Evolutionary conservation across 2,888 invertebrate species (phyloP), one percentile per base, ranked within the genome.

Genomic region (Macrostomum cliftonense): DNA sequence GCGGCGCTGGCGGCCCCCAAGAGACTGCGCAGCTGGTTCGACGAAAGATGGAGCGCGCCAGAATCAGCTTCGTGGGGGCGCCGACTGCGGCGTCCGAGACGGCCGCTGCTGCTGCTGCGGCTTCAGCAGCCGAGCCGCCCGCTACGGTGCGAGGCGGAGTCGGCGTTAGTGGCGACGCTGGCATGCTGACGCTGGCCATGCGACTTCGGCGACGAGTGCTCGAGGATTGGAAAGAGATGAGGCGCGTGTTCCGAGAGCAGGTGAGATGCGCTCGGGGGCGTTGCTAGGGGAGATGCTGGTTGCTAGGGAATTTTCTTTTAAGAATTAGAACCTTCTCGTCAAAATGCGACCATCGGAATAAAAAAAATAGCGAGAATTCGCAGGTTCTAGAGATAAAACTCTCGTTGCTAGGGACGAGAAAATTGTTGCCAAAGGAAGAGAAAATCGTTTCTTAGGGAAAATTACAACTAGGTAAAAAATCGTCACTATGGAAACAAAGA

Each of bases 181-280:
- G 28, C 4, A 19, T 51, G 19, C 40, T 51, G 16, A 39, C 38
- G 14, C 42, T 43, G n/a, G 57, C 61, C 56, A 46, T 57, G 21
- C 50, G 66, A 36, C 47, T 63, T 2, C 57, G 57, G 13, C 57
- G 58, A 2, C 59, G 59, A 49, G 62, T 67, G 12, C 37, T 55
- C 4, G 48, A 56, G 13, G 57, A 63, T 56, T 67, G 65, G 66
- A 67, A 67, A 52, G 63, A 64, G 44, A 66, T 67, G 64, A 49
- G 64, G 39, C 50, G 63, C 21, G 52, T 54, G n/a, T 62, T 66
- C 57, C 54, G 61, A 9, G 50, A 46, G 2, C 16, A 56, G 7
- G 67, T 67, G 54, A 50, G 50, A 14, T 49, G 52, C 4, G 57
- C 54, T 5, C 47, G 1, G 65, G 65, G 1, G 21, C 49, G n/a